phyloP scores from a whole-genome alignment of 2,113 vertebrate species.

The Pelecanoides urinatrix region DNA sequence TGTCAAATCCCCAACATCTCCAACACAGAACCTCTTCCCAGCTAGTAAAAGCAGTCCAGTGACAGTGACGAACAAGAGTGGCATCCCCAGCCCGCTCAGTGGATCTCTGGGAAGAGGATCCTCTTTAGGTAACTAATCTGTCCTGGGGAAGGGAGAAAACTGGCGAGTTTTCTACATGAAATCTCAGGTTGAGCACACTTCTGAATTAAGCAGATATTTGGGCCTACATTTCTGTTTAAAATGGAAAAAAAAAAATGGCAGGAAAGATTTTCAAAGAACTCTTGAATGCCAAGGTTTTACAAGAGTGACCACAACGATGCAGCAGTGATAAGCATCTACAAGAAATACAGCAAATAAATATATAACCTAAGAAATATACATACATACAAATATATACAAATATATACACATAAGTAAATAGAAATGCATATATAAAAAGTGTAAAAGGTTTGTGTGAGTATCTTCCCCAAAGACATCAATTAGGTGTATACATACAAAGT shows the following conservation, averaged over 20 bases:
- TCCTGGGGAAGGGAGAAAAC: neutral
- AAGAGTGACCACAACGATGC: neutral
- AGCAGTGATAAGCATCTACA: neutral
- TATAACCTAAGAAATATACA: neutral
- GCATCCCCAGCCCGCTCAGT: slow-evolving; percentile 88
- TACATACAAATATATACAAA: neutral
- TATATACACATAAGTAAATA: neutral
- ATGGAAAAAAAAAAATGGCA: neutral
- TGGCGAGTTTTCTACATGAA: neutral
- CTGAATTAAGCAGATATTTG: neutral
- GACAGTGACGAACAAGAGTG: slow-evolving; percentile 85
- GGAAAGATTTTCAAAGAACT: neutral
- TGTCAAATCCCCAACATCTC: slow-evolving; percentile 92
- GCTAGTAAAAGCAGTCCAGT: slow-evolving; percentile 91
- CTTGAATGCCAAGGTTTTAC: neutral
- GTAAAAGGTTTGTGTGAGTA: neutral
- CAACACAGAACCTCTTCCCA: slow-evolving; percentile 90
- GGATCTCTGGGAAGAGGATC: slow-evolving; percentile 87
- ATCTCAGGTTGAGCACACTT: neutral
- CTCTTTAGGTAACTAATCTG: slow-evolving; percentile 87
- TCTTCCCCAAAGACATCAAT: neutral
- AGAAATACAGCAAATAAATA: neutral
- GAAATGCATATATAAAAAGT: neutral
- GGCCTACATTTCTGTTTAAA: neutral
- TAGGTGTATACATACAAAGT: neutral